Base-by-base conservation (phyloP, 2,888 invertebrate genomes). In the Meta bourneti region DNA sequence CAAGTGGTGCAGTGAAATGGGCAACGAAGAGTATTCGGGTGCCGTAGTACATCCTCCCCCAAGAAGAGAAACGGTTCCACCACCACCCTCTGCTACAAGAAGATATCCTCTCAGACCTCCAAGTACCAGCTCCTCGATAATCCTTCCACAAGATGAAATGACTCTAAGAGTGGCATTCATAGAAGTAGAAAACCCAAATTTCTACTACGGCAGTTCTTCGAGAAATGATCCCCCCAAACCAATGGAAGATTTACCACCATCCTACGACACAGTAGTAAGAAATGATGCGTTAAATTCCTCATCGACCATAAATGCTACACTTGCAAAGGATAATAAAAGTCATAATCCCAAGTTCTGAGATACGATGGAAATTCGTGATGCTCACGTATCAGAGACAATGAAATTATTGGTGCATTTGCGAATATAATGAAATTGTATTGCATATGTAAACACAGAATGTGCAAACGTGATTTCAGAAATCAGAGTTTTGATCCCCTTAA, bases 111-210 rank as follows among this genome's bases (percentile, higher is more conserved):
- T 74, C 19, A 54, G 74, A 7, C 20, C 74, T 9, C 20, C 83
- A 54, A 48, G 9, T 1, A 13, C 52, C 9, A n/a, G 20, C n/a
- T 20, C 11, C 16, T 82, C 83, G 7, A 19, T 54, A 20, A 79
- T 79, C 13, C 19, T 81, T 13, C n/a, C 70, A 49, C 81, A 16
- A 48, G 81, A 70, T 9, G 48, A 4, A 6, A 48, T 6, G 34
- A 48, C 7, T 5, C 4, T n/a, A 9, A 11, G 49, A 20, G 9
- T 11, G 16, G 69, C 20, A n/a, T 69, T 49, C 7, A 20, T 70
- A 8, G 70, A 51, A 49, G 70, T 83, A 74, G 83, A 52, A 34
- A 83, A 83, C 16, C 83, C 83, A 9, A 52, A 13, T n/a, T 83
- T 20, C 16, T 49, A 8, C 16, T 11, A 48, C 49, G 9, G 52